Conservation (phyloP, 53 echinoderm and acorn worm species). For the Stichopus horrens region DNA sequence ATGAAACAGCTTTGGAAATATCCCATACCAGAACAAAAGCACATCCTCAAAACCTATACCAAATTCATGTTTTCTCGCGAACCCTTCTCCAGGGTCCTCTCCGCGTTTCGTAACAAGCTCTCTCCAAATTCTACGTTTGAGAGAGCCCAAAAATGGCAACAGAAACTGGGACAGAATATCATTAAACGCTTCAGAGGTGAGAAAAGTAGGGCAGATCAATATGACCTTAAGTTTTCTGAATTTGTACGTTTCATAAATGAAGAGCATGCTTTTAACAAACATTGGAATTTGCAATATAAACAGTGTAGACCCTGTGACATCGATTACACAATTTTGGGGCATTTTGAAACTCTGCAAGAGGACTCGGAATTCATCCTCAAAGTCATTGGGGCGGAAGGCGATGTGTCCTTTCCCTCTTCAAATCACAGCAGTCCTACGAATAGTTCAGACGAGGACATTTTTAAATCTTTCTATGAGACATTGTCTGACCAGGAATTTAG, state of each 20-base stretch:
- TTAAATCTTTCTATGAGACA: conserved; percentile 34
- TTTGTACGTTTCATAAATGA: conserved; percentile 51
- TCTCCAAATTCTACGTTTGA: conserved; percentile 57
- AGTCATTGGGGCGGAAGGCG: conserved; percentile 43
- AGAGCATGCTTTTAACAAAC: conserved; percentile 35
- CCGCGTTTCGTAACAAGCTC: conserved; percentile 69
- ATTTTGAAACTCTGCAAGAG: conserved; percentile 60
- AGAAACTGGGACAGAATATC: conserved; percentile 50
- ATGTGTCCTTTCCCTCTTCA: conserved; percentile 62
- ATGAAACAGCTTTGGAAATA: conserved; percentile 43
- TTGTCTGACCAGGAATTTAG: conserved; percentile 43
- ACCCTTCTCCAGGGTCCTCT: conserved; percentile 64
- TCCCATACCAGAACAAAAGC: not conserved
- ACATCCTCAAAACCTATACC: conserved; percentile 52
- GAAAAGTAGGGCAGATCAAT: conserved; percentile 13
- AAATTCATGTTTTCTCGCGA: conserved; percentile 66
- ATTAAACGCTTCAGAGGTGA: conserved; percentile 45
- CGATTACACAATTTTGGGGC: conserved; percentile 59
- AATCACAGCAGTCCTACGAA: conserved; percentile 68
- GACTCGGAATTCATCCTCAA: conserved; percentile 61
- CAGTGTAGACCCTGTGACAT: conserved; percentile 61
- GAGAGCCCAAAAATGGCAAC: conserved; percentile 36
- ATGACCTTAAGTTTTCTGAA: conserved; percentile 61
- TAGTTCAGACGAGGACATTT: conserved; percentile 46
- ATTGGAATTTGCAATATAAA: conserved; percentile 52